These are phyloP conservation scores for Magallana gigas DNA, from an alignment of 1,140 invertebrate genomes.

Conservation along the genomic window DNA sequence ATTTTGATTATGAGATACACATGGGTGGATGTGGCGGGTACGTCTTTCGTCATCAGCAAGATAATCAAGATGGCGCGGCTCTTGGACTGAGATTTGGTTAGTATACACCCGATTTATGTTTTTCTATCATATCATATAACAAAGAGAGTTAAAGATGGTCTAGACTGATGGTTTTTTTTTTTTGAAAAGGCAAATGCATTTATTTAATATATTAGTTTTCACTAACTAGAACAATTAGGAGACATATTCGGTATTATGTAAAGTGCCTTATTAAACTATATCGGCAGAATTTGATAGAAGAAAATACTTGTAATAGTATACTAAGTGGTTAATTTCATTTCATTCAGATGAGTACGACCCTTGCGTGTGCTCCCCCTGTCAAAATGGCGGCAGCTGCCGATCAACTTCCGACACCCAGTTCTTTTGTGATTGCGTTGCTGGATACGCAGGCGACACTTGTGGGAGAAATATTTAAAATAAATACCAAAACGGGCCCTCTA, in stretches of 20 bases:
- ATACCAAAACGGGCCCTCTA: too few species aligned
- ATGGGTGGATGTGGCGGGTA: constrained; percentile 55
- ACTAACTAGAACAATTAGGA: too few species aligned
- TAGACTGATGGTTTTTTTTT: too few species aligned
- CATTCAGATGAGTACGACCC: not conserved
- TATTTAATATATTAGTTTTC: too few species aligned
- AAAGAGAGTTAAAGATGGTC: too few species aligned
- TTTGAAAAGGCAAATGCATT: too few species aligned
- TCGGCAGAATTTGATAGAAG: too few species aligned
- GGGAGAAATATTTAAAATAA: not conserved
- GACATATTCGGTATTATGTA: too few species aligned
- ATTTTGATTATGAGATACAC: constrained; percentile 44
- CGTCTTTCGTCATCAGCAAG: not conserved
- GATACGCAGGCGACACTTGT: constrained; percentile 7
- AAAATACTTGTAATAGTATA: too few species aligned
- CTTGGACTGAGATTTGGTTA: constrained; percentile 52
- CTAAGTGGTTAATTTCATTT: not conserved
- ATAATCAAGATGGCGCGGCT: constrained; percentile 29
- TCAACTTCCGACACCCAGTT: not conserved
- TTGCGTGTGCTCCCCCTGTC: constrained; percentile 14
- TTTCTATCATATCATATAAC: too few species aligned
- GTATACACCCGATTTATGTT: not conserved
- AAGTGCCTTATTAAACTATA: too few species aligned
- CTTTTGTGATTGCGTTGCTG: constrained; percentile 16
- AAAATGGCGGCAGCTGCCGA: constrained; percentile 28